Conservation (phyloP, 2,888 invertebrate genomes). For the Oscheius sp. region DNA sequence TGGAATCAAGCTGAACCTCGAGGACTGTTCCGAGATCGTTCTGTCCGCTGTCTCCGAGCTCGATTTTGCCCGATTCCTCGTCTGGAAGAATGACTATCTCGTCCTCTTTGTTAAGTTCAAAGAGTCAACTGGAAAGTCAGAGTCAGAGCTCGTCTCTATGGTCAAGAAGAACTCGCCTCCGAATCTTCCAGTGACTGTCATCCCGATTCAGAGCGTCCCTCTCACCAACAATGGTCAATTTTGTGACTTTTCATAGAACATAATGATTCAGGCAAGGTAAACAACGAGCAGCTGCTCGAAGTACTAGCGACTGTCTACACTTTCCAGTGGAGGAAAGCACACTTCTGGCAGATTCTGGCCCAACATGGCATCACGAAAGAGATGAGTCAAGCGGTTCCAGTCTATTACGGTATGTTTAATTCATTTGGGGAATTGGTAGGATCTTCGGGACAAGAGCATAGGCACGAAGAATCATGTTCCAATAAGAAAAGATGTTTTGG, state of each 20-base stretch:
- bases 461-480: too few relatives aligned
- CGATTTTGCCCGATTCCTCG: conserved; percentile 17
- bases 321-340: background rate
- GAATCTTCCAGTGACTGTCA: conserved; percentile 10
- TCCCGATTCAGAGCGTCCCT: conserved; percentile 17
- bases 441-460: background rate
- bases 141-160: background rate
- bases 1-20: conserved; percentile 17
- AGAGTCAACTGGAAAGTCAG: too few relatives aligned
- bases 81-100: conserved; percentile 15
- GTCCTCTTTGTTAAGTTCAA: background rate
- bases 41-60: background rate
- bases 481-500: too few relatives aligned
- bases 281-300: background rate
- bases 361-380: background rate
- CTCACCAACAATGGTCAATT: conserved; percentile 15
- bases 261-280: conserved; percentile 7
- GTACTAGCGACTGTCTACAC: background rate
- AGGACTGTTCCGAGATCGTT: background rate
- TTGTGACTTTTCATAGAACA: background rate
- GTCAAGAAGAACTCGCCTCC: conserved; percentile 1
- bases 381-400: background rate
- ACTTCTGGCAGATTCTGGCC: conserved; percentile 21
- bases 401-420: conserved; percentile 11
- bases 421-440: background rate